A percentile compares a stretch with the other conserved stretches of the same genome.
Evolutionary conservation across 1,140 invertebrate species (phyloP).

Genomic region (Lucilia sericata): DNA sequence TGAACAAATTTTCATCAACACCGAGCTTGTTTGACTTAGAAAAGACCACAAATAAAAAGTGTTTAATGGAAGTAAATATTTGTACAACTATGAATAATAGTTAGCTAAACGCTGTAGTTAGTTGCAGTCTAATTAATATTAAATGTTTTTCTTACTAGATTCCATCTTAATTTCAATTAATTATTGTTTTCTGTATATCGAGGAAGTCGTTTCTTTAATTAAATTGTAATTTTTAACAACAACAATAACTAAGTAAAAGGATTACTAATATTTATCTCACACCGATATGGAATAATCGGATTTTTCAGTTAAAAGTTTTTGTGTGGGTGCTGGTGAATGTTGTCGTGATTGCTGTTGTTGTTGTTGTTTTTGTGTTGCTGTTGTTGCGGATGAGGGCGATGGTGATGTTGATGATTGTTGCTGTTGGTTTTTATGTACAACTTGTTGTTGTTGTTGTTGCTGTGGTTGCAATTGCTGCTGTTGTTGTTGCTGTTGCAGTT

Average conservation of each 20-base stretch:
- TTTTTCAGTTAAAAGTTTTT: conserved; percentile 65
- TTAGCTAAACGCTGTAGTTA: too few relatives aligned
- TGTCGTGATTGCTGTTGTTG: conserved; percentile 61
- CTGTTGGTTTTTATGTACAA: not conserved
- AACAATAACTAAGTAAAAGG: not conserved
- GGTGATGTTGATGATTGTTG: conserved; percentile 49
- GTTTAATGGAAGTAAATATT: too few relatives aligned
- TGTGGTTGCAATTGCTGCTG: conserved; percentile 57
- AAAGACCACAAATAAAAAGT: too few relatives aligned
- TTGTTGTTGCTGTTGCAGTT: conserved; percentile 61
- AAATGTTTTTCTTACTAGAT: too few relatives aligned
- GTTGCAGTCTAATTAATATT: too few relatives aligned
- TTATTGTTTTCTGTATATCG: too few relatives aligned
- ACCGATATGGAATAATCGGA: conserved; percentile 67
- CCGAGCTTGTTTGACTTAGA: too few relatives aligned
- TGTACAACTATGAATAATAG: too few relatives aligned
- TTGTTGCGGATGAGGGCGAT: conserved; percentile 59
- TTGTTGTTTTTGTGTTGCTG: conserved; percentile 60
- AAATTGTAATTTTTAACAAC: not conserved
- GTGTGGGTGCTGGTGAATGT: conserved; percentile 64
- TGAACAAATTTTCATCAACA: too few relatives aligned
- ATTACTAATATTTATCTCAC: conserved; percentile 54
- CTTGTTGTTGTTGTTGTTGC: conserved; percentile 61
- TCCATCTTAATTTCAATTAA: too few relatives aligned
- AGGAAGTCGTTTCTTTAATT: not conserved